These are phyloP conservation scores for Gortyna flavago DNA, from an alignment of 2,888 invertebrate species.

Conservation along the genomic window DNA sequence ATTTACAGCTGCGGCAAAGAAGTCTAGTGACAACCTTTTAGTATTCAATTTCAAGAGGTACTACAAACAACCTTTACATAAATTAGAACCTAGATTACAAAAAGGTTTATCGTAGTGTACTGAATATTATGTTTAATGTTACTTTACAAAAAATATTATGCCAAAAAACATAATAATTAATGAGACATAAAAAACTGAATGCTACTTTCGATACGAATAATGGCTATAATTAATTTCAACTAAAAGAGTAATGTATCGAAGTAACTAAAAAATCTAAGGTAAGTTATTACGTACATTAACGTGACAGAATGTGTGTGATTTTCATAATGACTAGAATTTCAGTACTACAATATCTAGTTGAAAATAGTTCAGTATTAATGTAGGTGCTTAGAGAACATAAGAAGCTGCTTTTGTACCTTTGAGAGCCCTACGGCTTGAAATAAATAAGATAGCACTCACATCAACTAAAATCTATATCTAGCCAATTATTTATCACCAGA, in stretches of 20 bases:
- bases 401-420: background rate
- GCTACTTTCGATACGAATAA: constrained; percentile 16
- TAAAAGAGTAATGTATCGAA: background rate
- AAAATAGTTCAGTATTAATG: constrained; percentile 11
- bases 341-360: background rate
- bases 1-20: background rate
- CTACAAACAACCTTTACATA: background rate
- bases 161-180: constrained; percentile 1
- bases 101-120: background rate
- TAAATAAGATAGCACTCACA: background rate
- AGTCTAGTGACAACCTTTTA: background rate
- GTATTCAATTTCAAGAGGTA: background rate
- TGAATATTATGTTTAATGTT: background rate
- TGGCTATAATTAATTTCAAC: constrained; percentile 23
- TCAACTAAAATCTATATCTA: background rate
- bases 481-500: background rate
- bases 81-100: constrained; percentile 4
- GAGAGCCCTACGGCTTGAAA: background rate
- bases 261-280: background rate
- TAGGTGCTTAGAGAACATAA: background rate
- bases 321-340: constrained; percentile 16
- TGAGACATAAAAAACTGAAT: background rate
- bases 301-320: constrained; percentile 30
- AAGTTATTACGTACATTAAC: constrained; percentile 43
- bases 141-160: background rate